phyloP scores from a whole-genome alignment of 1,140 invertebrate genomes.

The Holotrichia oblita region DNA sequence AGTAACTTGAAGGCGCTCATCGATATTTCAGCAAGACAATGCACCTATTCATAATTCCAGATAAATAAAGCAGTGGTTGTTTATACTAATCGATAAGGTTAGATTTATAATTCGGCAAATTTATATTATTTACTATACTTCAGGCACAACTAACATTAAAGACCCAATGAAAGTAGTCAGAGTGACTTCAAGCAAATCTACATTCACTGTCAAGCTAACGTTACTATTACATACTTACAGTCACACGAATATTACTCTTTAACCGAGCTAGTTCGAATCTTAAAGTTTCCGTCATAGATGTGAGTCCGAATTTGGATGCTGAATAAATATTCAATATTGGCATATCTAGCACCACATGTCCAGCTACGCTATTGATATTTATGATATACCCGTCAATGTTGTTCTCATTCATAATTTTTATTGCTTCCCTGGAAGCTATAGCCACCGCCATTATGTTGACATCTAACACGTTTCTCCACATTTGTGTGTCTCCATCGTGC shows the following conservation, averaged over 20 bases:
- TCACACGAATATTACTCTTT: constrained; percentile 63
- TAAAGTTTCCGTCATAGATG: constrained; percentile 61
- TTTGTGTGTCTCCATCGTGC: background rate
- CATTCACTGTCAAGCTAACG: too few relatives aligned
- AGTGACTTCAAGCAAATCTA: too few relatives aligned
- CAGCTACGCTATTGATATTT: constrained; percentile 53
- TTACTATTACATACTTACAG: constrained; percentile 50
- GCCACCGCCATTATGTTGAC: constrained; percentile 59
- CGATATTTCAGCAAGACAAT: too few relatives aligned
- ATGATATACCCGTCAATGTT: constrained; percentile 39
- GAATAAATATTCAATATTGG: constrained; percentile 60
- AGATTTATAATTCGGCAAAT: too few relatives aligned
- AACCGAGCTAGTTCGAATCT: constrained; percentile 62
- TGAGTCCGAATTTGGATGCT: constrained; percentile 64
- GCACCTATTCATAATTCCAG: too few relatives aligned
- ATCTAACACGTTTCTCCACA: constrained; percentile 16
- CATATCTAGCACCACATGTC: constrained; percentile 48
- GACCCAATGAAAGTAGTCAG: too few relatives aligned
- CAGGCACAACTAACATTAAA: too few relatives aligned
- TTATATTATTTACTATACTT: too few relatives aligned
- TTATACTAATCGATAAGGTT: too few relatives aligned
- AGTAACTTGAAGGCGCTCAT: too few relatives aligned
- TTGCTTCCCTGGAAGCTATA: constrained; percentile 66
- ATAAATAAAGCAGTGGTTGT: too few relatives aligned
- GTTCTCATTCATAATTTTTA: constrained; percentile 55